These are phyloP conservation scores for Drosophila paulistorum DNA, from an alignment of 1,140 invertebrate species.

Conservation along the genomic window DNA sequence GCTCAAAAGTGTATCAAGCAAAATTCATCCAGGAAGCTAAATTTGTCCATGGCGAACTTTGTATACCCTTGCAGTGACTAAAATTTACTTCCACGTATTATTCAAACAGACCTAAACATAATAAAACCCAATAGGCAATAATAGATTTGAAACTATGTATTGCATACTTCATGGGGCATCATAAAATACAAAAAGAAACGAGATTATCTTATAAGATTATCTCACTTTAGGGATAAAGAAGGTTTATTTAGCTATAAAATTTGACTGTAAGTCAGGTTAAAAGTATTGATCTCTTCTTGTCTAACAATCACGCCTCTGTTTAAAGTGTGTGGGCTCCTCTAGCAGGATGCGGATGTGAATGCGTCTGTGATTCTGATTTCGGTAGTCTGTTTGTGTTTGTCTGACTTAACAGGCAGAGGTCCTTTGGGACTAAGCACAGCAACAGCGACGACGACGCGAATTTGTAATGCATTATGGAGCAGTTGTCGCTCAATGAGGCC, in stretches of 20 bases:
- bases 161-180: too few species aligned
- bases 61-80: not conserved
- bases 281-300: not conserved
- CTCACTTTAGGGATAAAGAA: too few species aligned
- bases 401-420: slow-evolving; percentile 19
- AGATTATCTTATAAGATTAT: too few species aligned
- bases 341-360: slow-evolving; percentile 50
- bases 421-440: slow-evolving; percentile 47
- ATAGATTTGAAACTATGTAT: too few species aligned
- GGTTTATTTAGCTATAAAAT: too few species aligned
- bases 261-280: too few species aligned
- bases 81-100: too few species aligned
- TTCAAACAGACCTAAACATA: too few species aligned
- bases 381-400: not conserved
- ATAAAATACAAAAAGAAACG: too few species aligned
- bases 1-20: slow-evolving; percentile 50
- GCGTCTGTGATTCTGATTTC: not conserved
- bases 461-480: slow-evolving; percentile 78
- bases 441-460: slow-evolving; percentile 42
- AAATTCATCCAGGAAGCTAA: slow-evolving; percentile 3
- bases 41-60: not conserved
- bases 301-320: slow-evolving; percentile 33
- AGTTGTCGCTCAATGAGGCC: slow-evolving; percentile 34
- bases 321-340: slow-evolving; percentile 44
- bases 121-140: too few species aligned